A percentile compares a stretch with the other conserved stretches of the same genome.
Conservation (phyloP, 2,888 invertebrate genomes). For the Drosophila meridionalis region DNA sequence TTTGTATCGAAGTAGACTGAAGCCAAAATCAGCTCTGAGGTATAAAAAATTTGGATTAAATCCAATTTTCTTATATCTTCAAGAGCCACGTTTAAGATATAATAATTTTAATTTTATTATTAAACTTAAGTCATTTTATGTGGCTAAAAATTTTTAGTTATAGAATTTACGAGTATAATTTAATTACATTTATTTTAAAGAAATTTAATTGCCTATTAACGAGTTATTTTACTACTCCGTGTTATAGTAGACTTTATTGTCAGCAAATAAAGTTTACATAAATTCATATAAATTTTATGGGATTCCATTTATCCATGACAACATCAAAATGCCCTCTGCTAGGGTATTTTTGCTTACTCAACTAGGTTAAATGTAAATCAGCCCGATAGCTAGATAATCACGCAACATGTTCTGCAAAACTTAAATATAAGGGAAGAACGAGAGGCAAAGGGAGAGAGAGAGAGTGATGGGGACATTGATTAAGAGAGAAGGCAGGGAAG, state of each 20-base stretch:
- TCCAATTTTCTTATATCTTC: background rate
- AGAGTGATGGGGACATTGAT: background rate
- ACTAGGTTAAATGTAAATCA: slow-evolving; percentile 68
- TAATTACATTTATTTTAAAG: background rate
- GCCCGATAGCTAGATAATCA: slow-evolving; percentile 47
- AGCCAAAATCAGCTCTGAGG: no score
- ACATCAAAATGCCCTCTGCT: background rate
- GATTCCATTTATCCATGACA: background rate
- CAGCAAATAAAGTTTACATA: background rate
- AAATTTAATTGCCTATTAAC: background rate
- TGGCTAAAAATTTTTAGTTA: no score
- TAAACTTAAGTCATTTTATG: no score
- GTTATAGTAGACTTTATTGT: background rate
- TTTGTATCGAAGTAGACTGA: background rate
- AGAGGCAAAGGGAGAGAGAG: background rate
- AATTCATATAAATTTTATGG: background rate
- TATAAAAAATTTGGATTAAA: no score
- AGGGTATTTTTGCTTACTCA: slow-evolving; percentile 18
- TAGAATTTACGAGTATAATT: no score
- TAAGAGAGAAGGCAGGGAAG: background rate
- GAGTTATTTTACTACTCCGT: no score
- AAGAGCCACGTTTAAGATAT: no score
- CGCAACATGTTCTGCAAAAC: slow-evolving; percentile 31
- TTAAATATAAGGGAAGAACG: background rate
- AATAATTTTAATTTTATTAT: no score